Conservation (phyloP, 2,113 vertebrate genomes). For the Pachypanchax playfairii region DNA sequence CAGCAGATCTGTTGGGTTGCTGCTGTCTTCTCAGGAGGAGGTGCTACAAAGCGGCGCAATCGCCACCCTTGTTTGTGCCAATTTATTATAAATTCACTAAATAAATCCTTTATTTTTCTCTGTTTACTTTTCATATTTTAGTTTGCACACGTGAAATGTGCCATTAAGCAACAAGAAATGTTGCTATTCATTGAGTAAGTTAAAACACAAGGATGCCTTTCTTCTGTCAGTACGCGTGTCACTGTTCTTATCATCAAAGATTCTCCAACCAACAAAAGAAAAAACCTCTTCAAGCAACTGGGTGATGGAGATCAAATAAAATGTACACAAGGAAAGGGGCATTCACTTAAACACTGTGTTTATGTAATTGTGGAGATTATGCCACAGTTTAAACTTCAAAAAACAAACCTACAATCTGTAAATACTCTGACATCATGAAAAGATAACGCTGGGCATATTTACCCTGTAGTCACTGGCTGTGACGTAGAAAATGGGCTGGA, state of each 20-base stretch:
- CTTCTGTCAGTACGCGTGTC: conserved; percentile 29
- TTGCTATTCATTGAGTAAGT: conserved; percentile 31
- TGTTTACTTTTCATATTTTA: neutral
- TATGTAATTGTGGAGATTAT: conserved; percentile 42
- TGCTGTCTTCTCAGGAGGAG: neutral
- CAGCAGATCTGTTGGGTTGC: conserved; percentile 7
- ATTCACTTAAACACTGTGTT: too few species aligned
- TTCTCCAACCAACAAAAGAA: conserved; percentile 52
- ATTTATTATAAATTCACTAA: neutral
- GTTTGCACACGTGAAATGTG: conserved; percentile 13
- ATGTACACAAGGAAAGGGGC: conserved; percentile 15
- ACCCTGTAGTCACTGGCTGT: conserved; percentile 98
- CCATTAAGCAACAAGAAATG: conserved; percentile 16
- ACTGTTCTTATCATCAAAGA: conserved; percentile 63
- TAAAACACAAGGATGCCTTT: too few species aligned
- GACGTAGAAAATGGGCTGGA: conserved; percentile 98
- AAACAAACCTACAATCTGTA: conserved; percentile 9
- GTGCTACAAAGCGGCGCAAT: conserved; percentile 9
- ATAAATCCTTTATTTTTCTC: conserved; percentile 2
- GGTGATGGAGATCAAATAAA: conserved; percentile 62
- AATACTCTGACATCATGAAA: conserved; percentile 5
- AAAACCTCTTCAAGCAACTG: conserved; percentile 50
- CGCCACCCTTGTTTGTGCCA: neutral
- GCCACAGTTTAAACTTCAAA: conserved; percentile 1
- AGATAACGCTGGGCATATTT: conserved; percentile 53